phyloP scores from a whole-genome alignment of 1,140 invertebrate genomes.

The Brachystomella parvula region DNA sequence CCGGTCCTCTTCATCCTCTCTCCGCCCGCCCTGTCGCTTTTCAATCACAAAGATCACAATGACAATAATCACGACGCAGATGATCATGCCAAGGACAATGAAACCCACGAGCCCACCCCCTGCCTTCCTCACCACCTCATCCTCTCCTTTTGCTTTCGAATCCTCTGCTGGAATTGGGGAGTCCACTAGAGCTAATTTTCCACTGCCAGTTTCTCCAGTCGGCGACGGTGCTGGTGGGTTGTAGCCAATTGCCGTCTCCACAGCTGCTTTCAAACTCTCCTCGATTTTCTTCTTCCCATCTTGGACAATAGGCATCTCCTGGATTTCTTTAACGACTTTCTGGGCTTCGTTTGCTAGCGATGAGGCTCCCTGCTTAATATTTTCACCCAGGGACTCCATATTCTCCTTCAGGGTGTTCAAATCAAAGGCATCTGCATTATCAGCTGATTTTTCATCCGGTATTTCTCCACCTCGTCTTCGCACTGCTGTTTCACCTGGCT shows the following conservation, averaged over 20 bases:
- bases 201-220: background rate
- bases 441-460: background rate
- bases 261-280: background rate
- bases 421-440: background rate
- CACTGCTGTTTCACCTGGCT: background rate
- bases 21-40: background rate
- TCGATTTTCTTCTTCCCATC: background rate
- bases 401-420: background rate
- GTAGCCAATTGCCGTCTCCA: background rate
- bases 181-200: background rate
- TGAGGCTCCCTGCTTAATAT: background rate
- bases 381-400: background rate
- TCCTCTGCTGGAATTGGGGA: background rate
- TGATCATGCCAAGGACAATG: conserved; percentile 11
- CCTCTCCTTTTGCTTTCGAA: background rate
- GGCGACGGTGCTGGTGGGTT: too few species aligned
- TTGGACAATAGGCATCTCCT: too few species aligned
- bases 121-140: background rate
- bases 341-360: background rate
- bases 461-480: background rate
- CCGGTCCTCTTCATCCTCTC: background rate
- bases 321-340: too few species aligned
- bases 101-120: background rate
- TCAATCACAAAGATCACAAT: conserved; percentile 14
- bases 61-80: background rate